These are phyloP conservation scores for Amblyjoppa fuscipennis DNA, from an alignment of 2,888 invertebrate genomes.

Conservation along the genomic window DNA sequence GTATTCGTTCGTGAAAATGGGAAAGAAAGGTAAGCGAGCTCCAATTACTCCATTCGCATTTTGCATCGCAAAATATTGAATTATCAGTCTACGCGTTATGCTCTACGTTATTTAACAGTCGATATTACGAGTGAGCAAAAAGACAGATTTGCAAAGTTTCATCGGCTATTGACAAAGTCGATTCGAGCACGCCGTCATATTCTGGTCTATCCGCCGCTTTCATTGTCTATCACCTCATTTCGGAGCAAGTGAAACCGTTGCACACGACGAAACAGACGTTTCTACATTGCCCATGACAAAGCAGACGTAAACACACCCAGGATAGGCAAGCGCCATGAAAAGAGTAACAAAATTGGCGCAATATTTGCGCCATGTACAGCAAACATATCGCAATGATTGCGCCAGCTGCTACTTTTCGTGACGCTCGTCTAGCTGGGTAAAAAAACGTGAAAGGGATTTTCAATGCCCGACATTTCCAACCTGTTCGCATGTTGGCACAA, in stretches of 20 bases:
- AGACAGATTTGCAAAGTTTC: neutral
- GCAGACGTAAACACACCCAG: no score
- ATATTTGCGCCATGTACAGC: no score
- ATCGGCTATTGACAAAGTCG: neutral
- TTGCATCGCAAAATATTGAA: conserved; percentile 8
- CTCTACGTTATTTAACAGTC: neutral
- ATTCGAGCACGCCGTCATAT: no score
- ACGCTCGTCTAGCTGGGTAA: no score
- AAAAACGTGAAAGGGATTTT: neutral
- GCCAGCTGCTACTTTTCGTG: no score
- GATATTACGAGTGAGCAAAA: neutral
- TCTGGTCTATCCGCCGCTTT: no score
- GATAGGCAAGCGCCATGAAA: no score
- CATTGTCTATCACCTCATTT: neutral
- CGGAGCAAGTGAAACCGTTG: no score
- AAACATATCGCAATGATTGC: no score
- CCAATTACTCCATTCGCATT: neutral
- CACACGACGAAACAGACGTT: no score
- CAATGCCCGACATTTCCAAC: neutral
- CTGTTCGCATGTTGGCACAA: neutral
- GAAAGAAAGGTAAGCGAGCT: conserved; percentile 51
- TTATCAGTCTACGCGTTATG: neutral
- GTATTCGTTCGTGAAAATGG: conserved; percentile 42
- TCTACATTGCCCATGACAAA: no score
- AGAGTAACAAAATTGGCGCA: no score